Evolutionary conservation across 2,888 invertebrate genomes (phyloP), one percentile per base, ranked within the genome.

Genomic region (Synanthedon tipuliformis): DNA sequence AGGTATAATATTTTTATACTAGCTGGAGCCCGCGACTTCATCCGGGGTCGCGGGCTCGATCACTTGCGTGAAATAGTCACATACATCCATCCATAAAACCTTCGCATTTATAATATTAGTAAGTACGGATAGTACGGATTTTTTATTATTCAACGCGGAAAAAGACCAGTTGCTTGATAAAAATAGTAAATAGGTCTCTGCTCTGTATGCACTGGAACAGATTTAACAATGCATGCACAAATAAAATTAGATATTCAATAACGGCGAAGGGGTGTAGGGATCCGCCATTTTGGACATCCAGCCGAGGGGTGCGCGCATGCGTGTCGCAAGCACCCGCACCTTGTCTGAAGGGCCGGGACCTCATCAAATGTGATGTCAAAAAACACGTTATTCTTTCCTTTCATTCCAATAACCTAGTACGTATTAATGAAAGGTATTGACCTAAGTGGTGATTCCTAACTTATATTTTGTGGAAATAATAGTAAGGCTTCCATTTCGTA

Each of bases 171-270:
- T 34, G 8, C 34, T 34, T 34, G 34, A 1, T 34, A 34, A 18
- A 50, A 27, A 50, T 34, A 50, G 12, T 7, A 50, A 34, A 27
- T 50, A 50, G 13, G 50, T 34, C 40, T 27, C 2, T 57, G 59
- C 34, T 18, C 5, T 57, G 59, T 73, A 57, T 69, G 77, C 75
- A 78, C 71, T 61, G 62, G 65, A 66, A 62, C 65, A 68, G 64
- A 60, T 70, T 69, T 69, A 72, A 77, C 75, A 75, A 76, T 73
- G 77, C 76, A 79, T 84, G 81, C 78, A 82, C 69, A 69, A 77
- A 79, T 81, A 85, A 84, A 85, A 86, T 86, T 86, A 85, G 84
- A 84, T 85, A 86, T 84, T 86, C 86, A 85, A 86, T 87, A 87
- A 80, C 77, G 70, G 75, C 73, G 78, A 82, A 81, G 83, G 80